A percentile compares a stretch with the other conserved stretches of the same genome.
Conservation (phyloP, 2,113 vertebrate genomes). For the Maccullochella peelii region DNA sequence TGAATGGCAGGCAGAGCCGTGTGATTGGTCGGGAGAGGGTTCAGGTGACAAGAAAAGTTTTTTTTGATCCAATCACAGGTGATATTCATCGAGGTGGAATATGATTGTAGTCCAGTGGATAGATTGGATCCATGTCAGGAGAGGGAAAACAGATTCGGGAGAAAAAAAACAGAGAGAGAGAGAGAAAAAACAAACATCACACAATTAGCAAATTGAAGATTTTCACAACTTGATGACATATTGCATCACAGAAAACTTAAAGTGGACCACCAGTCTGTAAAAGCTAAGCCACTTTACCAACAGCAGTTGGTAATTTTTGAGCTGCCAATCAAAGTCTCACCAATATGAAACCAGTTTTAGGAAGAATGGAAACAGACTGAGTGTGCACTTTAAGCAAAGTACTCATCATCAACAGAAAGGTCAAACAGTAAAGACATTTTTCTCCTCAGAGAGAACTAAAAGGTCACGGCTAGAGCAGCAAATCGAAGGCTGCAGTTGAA, state of each 20-base stretch:
- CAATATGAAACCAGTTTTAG: slow-evolving; percentile 6
- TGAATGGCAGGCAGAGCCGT: slow-evolving; percentile 86
- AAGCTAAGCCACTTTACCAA: slow-evolving; percentile 7
- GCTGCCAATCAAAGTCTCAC: slow-evolving; percentile 11
- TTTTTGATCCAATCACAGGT: slow-evolving; percentile 76
- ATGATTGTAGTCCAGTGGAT: slow-evolving; percentile 88
- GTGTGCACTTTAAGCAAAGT: slow-evolving; percentile 61
- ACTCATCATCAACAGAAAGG: slow-evolving; percentile 50
- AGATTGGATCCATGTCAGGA: slow-evolving; percentile 89
- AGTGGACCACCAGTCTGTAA: slow-evolving; percentile 62
- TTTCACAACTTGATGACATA: slow-evolving; percentile 62
- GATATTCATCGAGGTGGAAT: slow-evolving; percentile 74
- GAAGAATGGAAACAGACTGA: slow-evolving; percentile 41
- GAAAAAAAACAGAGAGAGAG: slow-evolving; percentile 69
- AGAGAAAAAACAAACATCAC: slow-evolving; percentile 80
- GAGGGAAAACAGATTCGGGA: slow-evolving; percentile 85
- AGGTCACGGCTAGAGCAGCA: slow-evolving; percentile 19
- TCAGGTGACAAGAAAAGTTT: slow-evolving; percentile 84
- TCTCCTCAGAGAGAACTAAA: slow-evolving; percentile 27
- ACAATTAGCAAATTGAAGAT: slow-evolving; percentile 85
- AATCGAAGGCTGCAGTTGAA: slow-evolving; percentile 29
- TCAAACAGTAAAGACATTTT: slow-evolving; percentile 30
- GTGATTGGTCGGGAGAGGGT: slow-evolving; percentile 86
- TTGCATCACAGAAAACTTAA: slow-evolving; percentile 44
- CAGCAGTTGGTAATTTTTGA: slow-evolving; percentile 1